Conservation (phyloP, 2,113 vertebrate genomes). For the Cepphus grylle region DNA sequence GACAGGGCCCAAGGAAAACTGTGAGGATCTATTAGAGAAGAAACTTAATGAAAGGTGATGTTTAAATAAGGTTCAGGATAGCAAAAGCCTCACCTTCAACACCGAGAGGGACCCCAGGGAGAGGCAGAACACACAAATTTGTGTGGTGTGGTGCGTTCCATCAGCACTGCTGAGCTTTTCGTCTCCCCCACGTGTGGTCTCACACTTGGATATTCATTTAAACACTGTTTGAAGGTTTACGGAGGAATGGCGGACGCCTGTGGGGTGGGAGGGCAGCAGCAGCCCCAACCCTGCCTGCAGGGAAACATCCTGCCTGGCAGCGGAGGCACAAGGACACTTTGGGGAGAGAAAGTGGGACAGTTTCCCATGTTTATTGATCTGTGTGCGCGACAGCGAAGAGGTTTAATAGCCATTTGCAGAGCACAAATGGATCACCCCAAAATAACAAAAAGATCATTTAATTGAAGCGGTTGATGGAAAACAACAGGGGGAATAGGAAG, state of each 20-base stretch:
- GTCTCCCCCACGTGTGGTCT: not conserved
- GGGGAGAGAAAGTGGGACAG: not conserved
- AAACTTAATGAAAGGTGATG: not conserved
- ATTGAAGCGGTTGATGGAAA: not conserved
- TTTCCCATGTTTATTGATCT: not conserved
- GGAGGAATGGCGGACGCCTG: not conserved
- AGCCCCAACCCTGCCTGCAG: not conserved
- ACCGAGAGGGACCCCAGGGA: not conserved
- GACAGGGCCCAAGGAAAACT: not conserved
- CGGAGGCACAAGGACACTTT: not conserved
- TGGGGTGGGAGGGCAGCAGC: not conserved
- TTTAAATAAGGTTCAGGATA: not conserved
- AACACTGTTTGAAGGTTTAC: rapidly evolving
- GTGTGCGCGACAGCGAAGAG: not conserved
- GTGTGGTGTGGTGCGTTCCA: not conserved
- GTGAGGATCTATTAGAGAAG: not conserved
- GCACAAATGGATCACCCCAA: not conserved
- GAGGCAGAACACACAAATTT: not conserved
- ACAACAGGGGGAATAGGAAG: not conserved
- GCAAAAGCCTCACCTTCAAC: not conserved
- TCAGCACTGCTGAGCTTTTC: not conserved
- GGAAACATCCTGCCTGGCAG: not conserved
- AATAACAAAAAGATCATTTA: constrained; percentile 16
- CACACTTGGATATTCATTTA: not conserved
- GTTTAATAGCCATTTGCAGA: not conserved